phyloP scores from a whole-genome alignment of 1,140 invertebrate species.

The Steinernema khuongi region DNA sequence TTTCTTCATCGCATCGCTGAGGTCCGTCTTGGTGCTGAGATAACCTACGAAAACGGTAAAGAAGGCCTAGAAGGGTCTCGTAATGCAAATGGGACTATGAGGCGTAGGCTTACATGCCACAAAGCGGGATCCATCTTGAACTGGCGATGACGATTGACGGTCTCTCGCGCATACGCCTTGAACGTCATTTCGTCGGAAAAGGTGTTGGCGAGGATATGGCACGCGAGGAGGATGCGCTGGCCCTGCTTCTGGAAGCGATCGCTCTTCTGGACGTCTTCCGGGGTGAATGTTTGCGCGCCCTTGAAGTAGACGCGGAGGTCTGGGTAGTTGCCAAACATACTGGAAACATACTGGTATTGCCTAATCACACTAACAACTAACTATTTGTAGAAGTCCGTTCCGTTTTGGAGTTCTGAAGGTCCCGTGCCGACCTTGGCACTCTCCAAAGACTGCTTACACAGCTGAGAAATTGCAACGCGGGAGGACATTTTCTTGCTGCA shows the following conservation, averaged over 20 bases:
- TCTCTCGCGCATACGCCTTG: slow-evolving; percentile 43
- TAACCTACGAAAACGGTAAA: slow-evolving; percentile 41
- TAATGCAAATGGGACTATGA: slow-evolving; percentile 15
- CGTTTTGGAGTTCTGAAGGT: slow-evolving; percentile 41
- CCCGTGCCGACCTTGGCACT: slow-evolving; percentile 30
- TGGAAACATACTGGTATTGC: slow-evolving; percentile 2
- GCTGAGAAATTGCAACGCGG: slow-evolving; percentile 34
- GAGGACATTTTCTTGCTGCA: too few species aligned
- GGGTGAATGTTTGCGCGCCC: slow-evolving; percentile 43
- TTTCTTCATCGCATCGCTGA: slow-evolving; percentile 35
- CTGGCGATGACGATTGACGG: slow-evolving; percentile 35
- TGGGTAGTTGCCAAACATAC: slow-evolving; percentile 39
- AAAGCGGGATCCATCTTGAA: slow-evolving; percentile 46
- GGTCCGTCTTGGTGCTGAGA: slow-evolving; percentile 25
- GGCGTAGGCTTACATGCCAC: slow-evolving; percentile 27
- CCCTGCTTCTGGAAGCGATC: slow-evolving; percentile 47
- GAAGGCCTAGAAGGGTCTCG: slow-evolving; percentile 36
- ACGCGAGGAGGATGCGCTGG: slow-evolving; percentile 39
- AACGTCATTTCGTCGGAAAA: slow-evolving; percentile 30
- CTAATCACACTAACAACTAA: slow-evolving; percentile 20
- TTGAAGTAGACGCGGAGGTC: slow-evolving; percentile 47
- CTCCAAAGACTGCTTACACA: slow-evolving; percentile 39
- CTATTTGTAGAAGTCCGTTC: slow-evolving; percentile 48
- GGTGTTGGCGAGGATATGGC: slow-evolving; percentile 34
- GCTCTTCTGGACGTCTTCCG: slow-evolving; percentile 48